Conservation (phyloP, 2,797 vertebrate species). For the Apogon hyalosoma region DNA sequence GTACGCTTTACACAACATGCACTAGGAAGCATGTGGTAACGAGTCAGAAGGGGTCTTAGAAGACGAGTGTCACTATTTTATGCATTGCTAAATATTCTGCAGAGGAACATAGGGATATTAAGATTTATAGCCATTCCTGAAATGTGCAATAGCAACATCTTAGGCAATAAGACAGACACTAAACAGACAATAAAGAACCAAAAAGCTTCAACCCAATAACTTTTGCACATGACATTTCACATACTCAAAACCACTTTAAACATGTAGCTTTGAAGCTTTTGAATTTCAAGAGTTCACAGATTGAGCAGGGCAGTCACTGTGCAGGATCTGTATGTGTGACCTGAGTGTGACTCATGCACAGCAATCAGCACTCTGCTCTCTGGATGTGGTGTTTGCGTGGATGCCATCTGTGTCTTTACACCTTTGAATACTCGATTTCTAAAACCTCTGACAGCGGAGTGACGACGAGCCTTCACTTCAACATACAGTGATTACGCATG, state of each 20-base stretch:
- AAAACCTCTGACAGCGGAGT: slow-evolving; percentile 18
- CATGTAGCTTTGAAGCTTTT: background rate
- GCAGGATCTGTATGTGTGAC: slow-evolving; percentile 69
- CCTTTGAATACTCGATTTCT: slow-evolving; percentile 41
- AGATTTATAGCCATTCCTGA: slow-evolving; percentile 29
- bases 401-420: slow-evolving; percentile 70
- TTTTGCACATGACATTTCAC: slow-evolving; percentile 3
- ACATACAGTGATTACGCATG: slow-evolving; percentile 24
- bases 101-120: slow-evolving; percentile 24
- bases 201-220: background rate
- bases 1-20: slow-evolving; percentile 21
- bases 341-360: slow-evolving; percentile 64
- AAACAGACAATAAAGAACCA: slow-evolving; percentile 10
- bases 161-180: background rate
- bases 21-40: background rate
- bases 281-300: slow-evolving; percentile 23
- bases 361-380: slow-evolving; percentile 58
- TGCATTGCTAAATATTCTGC: slow-evolving; percentile 37
- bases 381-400: slow-evolving; percentile 46
- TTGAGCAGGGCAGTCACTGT: slow-evolving; percentile 26
- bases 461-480: background rate
- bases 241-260: slow-evolving; percentile 4
- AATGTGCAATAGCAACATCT: slow-evolving; percentile 25
- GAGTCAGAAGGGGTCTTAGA: background rate
- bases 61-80: background rate